Evolutionary conservation across 2,888 invertebrate species (phyloP).

Genomic region (Zelleria hepariella): DNA sequence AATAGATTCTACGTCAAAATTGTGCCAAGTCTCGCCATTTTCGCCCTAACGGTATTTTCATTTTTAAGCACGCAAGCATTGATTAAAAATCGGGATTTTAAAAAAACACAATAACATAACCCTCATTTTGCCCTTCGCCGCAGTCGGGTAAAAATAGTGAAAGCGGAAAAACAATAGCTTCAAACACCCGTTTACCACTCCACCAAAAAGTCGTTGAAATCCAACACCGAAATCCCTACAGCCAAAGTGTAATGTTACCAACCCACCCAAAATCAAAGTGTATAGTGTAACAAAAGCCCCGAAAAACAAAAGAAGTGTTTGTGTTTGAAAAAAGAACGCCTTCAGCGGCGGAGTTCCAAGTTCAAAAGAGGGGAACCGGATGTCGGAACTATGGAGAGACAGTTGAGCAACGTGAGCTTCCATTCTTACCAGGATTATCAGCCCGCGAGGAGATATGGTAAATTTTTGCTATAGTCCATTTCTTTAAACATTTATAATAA

Average conservation of each 20-base stretch:
- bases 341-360: not conserved
- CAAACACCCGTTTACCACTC: not conserved
- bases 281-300: not conserved
- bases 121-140: too few species aligned
- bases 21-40: too few species aligned
- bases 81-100: too few species aligned
- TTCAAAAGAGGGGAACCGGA: not conserved
- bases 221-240: not conserved
- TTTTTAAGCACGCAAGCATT: too few species aligned
- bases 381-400: slow-evolving; percentile 32
- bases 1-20: too few species aligned
- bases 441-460: slow-evolving; percentile 57
- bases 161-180: too few species aligned
- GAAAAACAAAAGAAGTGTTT: not conserved
- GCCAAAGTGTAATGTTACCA: not conserved
- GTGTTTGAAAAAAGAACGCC: not conserved
- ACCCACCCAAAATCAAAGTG: not conserved
- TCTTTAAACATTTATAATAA: not conserved
- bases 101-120: too few species aligned
- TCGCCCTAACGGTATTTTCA: too few species aligned
- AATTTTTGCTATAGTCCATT: slow-evolving; percentile 12
- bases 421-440: slow-evolving; percentile 65
- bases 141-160: too few species aligned
- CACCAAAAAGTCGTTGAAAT: not conserved
- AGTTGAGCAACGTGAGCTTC: slow-evolving; percentile 61